These are phyloP conservation scores for Hippopotamus amphibius DNA, from an alignment of 2,113 vertebrate species.

Conservation along the genomic window DNA sequence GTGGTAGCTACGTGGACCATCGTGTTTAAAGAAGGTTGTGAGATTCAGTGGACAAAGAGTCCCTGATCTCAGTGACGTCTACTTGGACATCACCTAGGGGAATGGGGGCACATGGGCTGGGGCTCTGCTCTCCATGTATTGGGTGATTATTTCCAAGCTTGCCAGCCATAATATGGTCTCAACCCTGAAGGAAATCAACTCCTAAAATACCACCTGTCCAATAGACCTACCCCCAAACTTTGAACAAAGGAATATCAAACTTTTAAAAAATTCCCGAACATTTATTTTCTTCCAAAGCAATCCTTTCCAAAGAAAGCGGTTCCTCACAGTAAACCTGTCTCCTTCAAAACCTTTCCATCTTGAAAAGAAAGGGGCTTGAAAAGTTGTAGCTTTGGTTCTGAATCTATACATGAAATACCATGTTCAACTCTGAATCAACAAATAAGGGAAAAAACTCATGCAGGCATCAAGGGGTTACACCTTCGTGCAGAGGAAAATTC, in stretches of 20 bases:
- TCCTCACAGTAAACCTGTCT: background rate
- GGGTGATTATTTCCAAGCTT: background rate
- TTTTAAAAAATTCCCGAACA: background rate
- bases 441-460: background rate
- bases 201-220: background rate
- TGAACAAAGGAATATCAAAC: background rate
- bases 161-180: background rate
- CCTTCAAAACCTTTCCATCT: conserved; percentile 15
- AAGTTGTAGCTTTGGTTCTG: background rate
- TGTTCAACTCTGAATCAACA: background rate
- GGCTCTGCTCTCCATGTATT: background rate
- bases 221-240: background rate
- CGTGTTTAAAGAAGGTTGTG: background rate
- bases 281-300: background rate
- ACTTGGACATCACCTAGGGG: no score
- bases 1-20: background rate
- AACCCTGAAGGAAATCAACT: background rate
- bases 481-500: conserved; percentile 58
- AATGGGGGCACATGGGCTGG: rapidly evolving
- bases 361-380: background rate
- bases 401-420: conserved; percentile 20
- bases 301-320: conserved; percentile 1
- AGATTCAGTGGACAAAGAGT: background rate
- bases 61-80: background rate
- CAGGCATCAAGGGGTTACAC: conserved; percentile 66